phyloP scores from a whole-genome alignment of 2,797 vertebrate species.

The Linurgus olivaceus region DNA sequence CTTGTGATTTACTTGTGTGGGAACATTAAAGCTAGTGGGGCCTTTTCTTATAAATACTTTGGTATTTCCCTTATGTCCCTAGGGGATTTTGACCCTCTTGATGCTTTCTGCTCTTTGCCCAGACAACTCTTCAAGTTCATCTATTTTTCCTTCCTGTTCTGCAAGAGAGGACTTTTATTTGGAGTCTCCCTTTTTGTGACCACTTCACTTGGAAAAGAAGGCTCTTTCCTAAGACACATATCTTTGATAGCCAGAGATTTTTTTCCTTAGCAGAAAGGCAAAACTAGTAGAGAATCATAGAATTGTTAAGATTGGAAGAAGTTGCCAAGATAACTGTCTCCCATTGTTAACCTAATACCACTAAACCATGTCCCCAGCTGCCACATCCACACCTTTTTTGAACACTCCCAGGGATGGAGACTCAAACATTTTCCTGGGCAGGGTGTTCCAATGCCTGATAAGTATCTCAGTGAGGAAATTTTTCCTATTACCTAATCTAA shows the following conservation, averaged over 20 bases:
- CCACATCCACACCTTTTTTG: not conserved
- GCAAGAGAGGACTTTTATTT: not conserved
- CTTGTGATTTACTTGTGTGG: conserved; percentile 5
- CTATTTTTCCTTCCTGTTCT: conserved; percentile 19
- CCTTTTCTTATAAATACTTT: not conserved
- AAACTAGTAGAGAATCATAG: not conserved
- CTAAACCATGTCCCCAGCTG: not conserved
- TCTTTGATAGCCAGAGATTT: not conserved
- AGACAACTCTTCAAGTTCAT: not conserved
- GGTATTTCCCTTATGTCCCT: conserved; percentile 59
- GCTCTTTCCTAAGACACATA: not conserved
- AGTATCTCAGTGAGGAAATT: not conserved
- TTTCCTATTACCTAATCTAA: not conserved
- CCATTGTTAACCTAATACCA: not conserved
- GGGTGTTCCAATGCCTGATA: not conserved
- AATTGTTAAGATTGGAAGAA: not conserved
- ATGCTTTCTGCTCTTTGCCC: not conserved
- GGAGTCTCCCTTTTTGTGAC: conserved; percentile 19
- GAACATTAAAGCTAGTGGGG: conserved; percentile 4
- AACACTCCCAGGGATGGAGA: not conserved
- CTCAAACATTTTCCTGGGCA: not conserved
- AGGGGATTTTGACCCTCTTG: conserved; percentile 35
- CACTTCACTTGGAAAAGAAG: not conserved
- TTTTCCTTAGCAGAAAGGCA: not conserved
- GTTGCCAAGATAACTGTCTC: not conserved